A percentile compares a stretch with the other conserved stretches of the same genome.
Conservation (phyloP, 2,888 invertebrate genomes). For the Hypselothyrea guttata region DNA sequence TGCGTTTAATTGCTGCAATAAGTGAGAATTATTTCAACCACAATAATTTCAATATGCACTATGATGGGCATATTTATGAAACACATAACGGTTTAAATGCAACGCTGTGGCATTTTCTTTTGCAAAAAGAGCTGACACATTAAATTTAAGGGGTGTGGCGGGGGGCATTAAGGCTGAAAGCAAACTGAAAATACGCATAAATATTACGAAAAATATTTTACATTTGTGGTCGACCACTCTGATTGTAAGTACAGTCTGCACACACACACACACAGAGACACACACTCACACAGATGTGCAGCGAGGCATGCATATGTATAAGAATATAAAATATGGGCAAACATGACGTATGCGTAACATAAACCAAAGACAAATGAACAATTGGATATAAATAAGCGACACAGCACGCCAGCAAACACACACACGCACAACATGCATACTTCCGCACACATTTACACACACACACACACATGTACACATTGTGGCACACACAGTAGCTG, state of each 20-base stretch:
- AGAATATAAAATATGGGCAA: conserved; percentile 72
- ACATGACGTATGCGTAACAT: conserved; percentile 78
- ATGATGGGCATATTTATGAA: conserved; percentile 4
- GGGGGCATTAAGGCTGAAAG: too few species aligned
- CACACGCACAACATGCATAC: conserved; percentile 2
- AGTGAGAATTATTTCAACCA: too few species aligned
- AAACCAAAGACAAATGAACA: conserved; percentile 77
- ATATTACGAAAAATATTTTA: conserved; percentile 69
- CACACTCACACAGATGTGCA: conserved; percentile 9
- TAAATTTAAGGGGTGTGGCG: conserved; percentile 44
- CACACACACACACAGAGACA: conserved; percentile 19
- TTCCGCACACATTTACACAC: conserved; percentile 16
- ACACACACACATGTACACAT: conserved; percentile 8
- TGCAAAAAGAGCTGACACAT: conserved; percentile 46
- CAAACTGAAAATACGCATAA: conserved; percentile 62
- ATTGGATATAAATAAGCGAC: conserved; percentile 77
- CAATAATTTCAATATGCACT: background rate
- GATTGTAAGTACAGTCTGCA: conserved; percentile 40
- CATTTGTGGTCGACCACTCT: conserved; percentile 64
- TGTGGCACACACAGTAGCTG: conserved; percentile 16
- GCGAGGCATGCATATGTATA: conserved; percentile 34
- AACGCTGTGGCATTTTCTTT: conserved; percentile 25
- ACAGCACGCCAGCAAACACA: conserved; percentile 34
- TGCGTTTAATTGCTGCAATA: too few species aligned
- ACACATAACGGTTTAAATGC: conserved; percentile 16